These are phyloP conservation scores for Trimorus sp. DNA, from an alignment of 2,888 invertebrate genomes.

Conservation along the genomic window DNA sequence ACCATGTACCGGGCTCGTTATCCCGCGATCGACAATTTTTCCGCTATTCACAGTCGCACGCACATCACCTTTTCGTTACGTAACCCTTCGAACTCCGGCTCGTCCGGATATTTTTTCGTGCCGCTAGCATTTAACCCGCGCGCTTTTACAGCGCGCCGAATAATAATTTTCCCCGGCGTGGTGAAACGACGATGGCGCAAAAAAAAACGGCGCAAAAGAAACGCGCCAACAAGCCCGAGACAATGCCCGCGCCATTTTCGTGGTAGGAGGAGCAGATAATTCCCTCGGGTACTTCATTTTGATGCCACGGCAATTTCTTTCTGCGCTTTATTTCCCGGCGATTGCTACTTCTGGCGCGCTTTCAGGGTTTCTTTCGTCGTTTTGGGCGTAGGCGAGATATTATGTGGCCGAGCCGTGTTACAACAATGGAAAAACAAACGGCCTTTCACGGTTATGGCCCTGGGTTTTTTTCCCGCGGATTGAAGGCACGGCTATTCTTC, in stretches of 20 bases:
- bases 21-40: constrained; percentile 6
- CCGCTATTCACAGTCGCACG: constrained; percentile 1
- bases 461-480: constrained; percentile 28
- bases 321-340: constrained; percentile 50
- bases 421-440: constrained; percentile 56
- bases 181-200: neutral
- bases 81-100: constrained; percentile 11
- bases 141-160: constrained; percentile 22
- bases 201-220: constrained; percentile 22
- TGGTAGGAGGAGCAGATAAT: constrained; percentile 42
- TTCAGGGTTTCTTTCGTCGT: constrained; percentile 49
- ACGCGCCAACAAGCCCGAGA: constrained; percentile 30
- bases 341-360: constrained; percentile 54
- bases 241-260: constrained; percentile 41
- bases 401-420: constrained; percentile 44
- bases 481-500: constrained; percentile 24
- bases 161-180: constrained; percentile 32
- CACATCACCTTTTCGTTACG: constrained; percentile 15
- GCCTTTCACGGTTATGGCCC: constrained; percentile 43
- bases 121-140: constrained; percentile 11
- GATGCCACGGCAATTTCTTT: constrained; percentile 59
- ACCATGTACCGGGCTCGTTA: neutral
- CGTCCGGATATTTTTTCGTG: no score
- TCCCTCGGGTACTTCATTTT: constrained; percentile 56
- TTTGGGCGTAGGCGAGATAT: constrained; percentile 32